These are phyloP conservation scores for Acrocephalus kingi DNA, from an alignment of 2,113 vertebrate genomes.

Conservation along the genomic window DNA sequence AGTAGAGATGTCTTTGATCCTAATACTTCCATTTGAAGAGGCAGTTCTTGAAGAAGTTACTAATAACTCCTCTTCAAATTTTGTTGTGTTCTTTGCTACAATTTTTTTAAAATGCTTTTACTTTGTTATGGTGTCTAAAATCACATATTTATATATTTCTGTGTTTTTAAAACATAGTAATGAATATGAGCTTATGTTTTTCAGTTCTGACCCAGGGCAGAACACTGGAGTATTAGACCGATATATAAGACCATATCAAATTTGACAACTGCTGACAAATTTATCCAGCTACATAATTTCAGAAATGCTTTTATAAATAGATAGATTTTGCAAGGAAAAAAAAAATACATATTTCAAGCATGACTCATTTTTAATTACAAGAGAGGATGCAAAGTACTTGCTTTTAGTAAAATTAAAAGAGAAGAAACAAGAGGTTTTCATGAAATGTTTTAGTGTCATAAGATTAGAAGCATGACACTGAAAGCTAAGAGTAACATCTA, in stretches of 20 bases:
- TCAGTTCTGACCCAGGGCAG: neutral
- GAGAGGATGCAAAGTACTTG: neutral
- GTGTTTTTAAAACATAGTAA: neutral
- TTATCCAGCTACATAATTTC: neutral
- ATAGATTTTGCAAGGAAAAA: neutral
- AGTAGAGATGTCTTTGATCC: neutral
- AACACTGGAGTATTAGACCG: neutral
- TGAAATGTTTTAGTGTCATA: slow-evolving; percentile 27
- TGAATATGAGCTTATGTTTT: neutral
- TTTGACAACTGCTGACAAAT: neutral
- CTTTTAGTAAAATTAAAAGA: slow-evolving; percentile 17
- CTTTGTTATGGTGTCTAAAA: neutral
- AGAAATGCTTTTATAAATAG: neutral
- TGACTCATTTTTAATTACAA: slow-evolving; percentile 20
- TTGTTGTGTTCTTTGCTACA: neutral
- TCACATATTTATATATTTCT: neutral
- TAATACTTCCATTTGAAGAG: neutral
- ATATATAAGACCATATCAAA: neutral
- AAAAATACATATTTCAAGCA: neutral
- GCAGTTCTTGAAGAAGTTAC: neutral
- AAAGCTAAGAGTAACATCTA: slow-evolving; percentile 50
- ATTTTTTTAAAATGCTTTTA: neutral
- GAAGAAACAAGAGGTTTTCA: slow-evolving; percentile 30
- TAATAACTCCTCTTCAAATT: neutral
- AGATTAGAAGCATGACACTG: neutral